Percentiles rank a stretch among this genome's conserved stretches.
Conservation (phyloP, 2,888 invertebrate species). For the Dysmachus trigonus region DNA sequence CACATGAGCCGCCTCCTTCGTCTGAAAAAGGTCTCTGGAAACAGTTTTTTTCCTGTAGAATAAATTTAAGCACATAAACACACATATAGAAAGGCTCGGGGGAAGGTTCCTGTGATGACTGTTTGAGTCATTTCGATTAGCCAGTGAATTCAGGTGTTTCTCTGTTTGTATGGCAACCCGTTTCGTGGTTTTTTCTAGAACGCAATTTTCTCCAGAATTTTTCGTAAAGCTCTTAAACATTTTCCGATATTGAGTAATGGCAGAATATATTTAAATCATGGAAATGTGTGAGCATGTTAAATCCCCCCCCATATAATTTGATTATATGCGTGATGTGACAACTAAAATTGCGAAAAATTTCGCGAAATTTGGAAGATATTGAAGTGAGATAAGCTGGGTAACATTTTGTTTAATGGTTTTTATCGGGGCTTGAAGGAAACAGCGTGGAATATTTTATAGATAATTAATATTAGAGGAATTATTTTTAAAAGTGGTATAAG, state of each 20-base stretch:
- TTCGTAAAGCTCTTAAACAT: background rate
- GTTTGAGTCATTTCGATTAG: background rate
- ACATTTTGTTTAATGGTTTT: background rate
- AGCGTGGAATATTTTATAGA: background rate
- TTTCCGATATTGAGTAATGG: background rate
- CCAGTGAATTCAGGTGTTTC: background rate
- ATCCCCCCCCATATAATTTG: background rate
- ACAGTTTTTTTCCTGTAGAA: background rate
- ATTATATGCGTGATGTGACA: background rate
- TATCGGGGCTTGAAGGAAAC: background rate
- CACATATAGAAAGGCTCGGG: background rate
- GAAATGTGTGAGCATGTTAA: background rate
- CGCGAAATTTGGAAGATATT: background rate
- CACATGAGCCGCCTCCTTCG: slow-evolving; percentile 2
- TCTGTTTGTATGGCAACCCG: background rate
- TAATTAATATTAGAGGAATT: background rate
- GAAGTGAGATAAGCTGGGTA: background rate
- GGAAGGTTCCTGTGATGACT: background rate
- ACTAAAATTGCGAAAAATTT: background rate
- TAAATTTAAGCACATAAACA: background rate
- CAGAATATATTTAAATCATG: background rate
- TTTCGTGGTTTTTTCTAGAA: background rate
- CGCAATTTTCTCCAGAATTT: background rate
- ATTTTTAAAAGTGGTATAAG: too few relatives aligned
- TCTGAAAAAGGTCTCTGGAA: background rate